phyloP scores from a whole-genome alignment of 2,797 vertebrate species.

The Lacerta agilis region DNA sequence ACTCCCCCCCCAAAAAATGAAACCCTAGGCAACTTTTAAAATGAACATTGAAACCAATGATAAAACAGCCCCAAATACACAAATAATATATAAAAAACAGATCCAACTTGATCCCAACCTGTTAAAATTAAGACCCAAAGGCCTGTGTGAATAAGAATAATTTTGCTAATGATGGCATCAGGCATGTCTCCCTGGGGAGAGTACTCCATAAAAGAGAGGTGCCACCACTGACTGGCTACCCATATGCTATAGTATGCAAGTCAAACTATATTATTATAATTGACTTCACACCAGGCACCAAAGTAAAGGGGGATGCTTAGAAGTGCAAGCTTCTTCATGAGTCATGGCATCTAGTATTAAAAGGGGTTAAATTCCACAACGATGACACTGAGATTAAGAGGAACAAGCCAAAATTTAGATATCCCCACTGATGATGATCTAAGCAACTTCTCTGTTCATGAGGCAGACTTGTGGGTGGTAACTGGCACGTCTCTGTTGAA shows the following conservation, averaged over 20 bases:
- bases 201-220: no score
- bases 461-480: slow-evolving; percentile 35
- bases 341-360: not conserved
- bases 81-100: no score
- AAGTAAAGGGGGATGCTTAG: not conserved
- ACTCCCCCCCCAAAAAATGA: no score
- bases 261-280: not conserved
- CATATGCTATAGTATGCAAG: not conserved
- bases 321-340: not conserved
- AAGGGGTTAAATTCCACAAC: not conserved
- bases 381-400: not conserved
- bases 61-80: no score
- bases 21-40: no score
- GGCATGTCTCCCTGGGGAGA: no score
- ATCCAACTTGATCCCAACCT: no score
- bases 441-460: not conserved
- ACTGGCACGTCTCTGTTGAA: slow-evolving; percentile 25
- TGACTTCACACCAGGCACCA: not conserved
- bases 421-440: not conserved
- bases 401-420: not conserved
- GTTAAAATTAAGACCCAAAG: no score
- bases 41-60: no score
- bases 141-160: no score
- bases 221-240: not conserved
- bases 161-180: no score